phyloP scores from a whole-genome alignment of 2,888 invertebrate species.

The Phlogophora meticulosa region DNA sequence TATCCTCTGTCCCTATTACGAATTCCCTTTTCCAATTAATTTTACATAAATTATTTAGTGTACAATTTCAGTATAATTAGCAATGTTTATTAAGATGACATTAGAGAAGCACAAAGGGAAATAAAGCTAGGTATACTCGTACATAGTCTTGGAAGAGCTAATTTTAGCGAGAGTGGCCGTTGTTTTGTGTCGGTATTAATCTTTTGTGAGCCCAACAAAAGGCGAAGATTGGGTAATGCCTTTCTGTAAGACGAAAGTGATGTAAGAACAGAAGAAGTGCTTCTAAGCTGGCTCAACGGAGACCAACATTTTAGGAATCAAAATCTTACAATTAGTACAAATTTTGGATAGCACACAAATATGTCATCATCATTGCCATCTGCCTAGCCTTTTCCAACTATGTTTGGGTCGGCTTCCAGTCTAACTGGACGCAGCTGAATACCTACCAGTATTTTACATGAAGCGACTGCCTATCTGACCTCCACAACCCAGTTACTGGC shows the following conservation, averaged over 20 bases:
- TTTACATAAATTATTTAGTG: conserved; percentile 29
- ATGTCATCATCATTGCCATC: too few relatives aligned
- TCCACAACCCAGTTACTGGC: too few relatives aligned
- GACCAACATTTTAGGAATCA: too few relatives aligned
- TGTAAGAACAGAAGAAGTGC: conserved; percentile 14
- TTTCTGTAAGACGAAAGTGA: conserved; percentile 47
- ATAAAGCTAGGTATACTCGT: conserved; percentile 30
- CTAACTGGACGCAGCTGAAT: too few relatives aligned
- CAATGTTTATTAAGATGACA: conserved; percentile 45
- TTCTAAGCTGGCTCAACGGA: conserved; percentile 26
- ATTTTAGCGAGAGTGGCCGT: conserved; percentile 55
- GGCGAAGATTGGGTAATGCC: conserved; percentile 63
- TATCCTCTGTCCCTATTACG: conserved; percentile 12
- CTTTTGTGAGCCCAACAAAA: conserved; percentile 65
- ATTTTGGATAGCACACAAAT: neutral
- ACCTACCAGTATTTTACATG: too few relatives aligned
- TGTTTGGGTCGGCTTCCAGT: too few relatives aligned
- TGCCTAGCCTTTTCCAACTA: too few relatives aligned
- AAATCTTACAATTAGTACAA: neutral
- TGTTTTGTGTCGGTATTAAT: conserved; percentile 64
- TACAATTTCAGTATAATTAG: conserved; percentile 47
- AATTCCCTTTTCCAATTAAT: conserved; percentile 46
- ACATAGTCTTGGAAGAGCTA: conserved; percentile 38
- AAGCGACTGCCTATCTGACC: too few relatives aligned
- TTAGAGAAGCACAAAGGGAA: conserved; percentile 52